Evolutionary conservation across 2,113 vertebrate species (phyloP).

Genomic region (Hydrolagus affinis): DNA sequence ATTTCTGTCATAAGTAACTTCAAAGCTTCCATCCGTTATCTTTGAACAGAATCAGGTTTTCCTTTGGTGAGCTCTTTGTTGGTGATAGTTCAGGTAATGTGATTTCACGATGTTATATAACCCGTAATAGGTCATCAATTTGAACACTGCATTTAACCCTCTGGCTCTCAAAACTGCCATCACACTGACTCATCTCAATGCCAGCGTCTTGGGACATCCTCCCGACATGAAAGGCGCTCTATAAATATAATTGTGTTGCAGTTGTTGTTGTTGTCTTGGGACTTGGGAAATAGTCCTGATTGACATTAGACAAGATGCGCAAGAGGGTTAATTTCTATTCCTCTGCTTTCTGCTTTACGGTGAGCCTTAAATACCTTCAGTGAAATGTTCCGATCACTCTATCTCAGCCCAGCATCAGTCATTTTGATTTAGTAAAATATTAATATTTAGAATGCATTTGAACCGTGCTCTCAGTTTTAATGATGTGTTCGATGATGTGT

Average conservation of each 20-base stretch:
- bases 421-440: slow-evolving; percentile 15
- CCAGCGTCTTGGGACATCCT: no score
- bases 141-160: background rate
- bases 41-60: background rate
- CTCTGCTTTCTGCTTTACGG: background rate
- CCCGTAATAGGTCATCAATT: background rate
- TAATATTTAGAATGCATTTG: slow-evolving; percentile 24
- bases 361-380: slow-evolving; percentile 3
- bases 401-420: background rate
- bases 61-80: slow-evolving; percentile 9
- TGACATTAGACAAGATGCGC: background rate
- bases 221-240: no score
- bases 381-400: slow-evolving; percentile 15
- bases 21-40: slow-evolving; percentile 11
- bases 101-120: background rate
- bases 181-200: no score
- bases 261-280: no score
- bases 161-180: no score
- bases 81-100: background rate
- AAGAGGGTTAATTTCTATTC: background rate
- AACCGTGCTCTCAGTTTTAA: slow-evolving; percentile 12
- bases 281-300: no score
- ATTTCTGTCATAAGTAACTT: background rate
- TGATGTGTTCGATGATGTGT: slow-evolving; percentile 13
- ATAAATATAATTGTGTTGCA: no score